Percentiles rank a stretch among this genome's conserved stretches.
These are phyloP conservation scores for Equus przewalskii DNA, from an alignment of 2,113 vertebrate genomes.

Conservation along the genomic window DNA sequence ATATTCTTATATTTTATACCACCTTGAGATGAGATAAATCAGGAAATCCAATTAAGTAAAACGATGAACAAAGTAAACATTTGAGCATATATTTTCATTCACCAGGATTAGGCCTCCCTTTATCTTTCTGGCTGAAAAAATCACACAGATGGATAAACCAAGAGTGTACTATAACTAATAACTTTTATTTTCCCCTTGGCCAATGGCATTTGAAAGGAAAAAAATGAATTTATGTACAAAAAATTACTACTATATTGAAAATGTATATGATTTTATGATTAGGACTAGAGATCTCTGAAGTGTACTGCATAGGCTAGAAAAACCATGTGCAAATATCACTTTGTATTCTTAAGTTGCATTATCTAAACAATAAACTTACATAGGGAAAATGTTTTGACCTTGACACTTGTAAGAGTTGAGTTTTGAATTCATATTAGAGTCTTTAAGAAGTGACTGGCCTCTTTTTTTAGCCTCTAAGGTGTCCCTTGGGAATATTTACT, in stretches of 20 bases:
- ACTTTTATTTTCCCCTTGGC: background rate
- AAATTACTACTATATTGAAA: background rate
- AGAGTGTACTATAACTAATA: background rate
- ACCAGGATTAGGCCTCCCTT: background rate
- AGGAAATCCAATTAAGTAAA: background rate
- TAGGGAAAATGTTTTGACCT: background rate
- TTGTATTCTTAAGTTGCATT: background rate
- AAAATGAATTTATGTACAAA: background rate
- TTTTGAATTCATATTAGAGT: background rate
- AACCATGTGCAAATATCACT: background rate
- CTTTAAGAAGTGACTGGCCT: background rate
- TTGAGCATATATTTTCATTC: background rate
- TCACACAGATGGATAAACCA: background rate
- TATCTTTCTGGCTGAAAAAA: background rate
- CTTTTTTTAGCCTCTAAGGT: background rate
- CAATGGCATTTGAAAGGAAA: background rate
- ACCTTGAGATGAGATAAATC: background rate
- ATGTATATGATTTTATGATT: background rate
- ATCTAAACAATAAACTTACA: background rate
- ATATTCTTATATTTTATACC: background rate
- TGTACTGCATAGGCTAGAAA: background rate
- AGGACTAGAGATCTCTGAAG: background rate
- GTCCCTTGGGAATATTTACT: constrained; percentile 11
- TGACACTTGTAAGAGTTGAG: background rate
- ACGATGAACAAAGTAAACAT: background rate